phyloP scores from a whole-genome alignment of 92 coral and sea anemone species.

The Chrysogorgia sp. region DNA sequence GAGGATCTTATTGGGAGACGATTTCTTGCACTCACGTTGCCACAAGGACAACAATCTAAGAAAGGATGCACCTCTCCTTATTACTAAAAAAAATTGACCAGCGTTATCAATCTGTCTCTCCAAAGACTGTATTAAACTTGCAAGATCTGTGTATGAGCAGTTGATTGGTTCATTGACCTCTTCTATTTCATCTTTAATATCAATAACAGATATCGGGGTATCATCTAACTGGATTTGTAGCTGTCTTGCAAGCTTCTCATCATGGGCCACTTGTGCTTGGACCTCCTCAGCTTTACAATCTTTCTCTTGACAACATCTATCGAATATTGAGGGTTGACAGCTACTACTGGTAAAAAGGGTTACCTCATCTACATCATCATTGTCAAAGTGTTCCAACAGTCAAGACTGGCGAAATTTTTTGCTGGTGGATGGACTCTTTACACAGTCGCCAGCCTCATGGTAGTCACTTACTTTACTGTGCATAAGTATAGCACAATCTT shows the following conservation, averaged over 20 bases:
- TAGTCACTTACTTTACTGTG: slow-evolving; percentile 42
- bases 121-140: slow-evolving; percentile 60
- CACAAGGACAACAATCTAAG: slow-evolving; percentile 60
- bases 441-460: slow-evolving; percentile 26
- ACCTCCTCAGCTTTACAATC: too few relatives aligned
- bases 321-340: too few relatives aligned
- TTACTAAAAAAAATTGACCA: slow-evolving; percentile 49
- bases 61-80: slow-evolving; percentile 59
- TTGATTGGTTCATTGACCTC: background rate
- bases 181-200: slow-evolving; percentile 1
- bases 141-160: slow-evolving; percentile 3
- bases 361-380: too few relatives aligned
- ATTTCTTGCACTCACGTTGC: slow-evolving; percentile 57
- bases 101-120: slow-evolving; percentile 51
- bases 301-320: too few relatives aligned
- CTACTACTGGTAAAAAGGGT: too few relatives aligned
- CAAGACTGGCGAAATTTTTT: too few relatives aligned
- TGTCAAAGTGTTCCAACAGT: too few relatives aligned
- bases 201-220: background rate
- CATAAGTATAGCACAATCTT: slow-evolving; percentile 60
- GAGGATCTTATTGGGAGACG: slow-evolving; percentile 51
- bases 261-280: slow-evolving; percentile 4
- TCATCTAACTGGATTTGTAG: slow-evolving; percentile 52
- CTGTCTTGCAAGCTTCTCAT: slow-evolving; percentile 55
- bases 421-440: too few relatives aligned